Conservation (phyloP, 2,888 invertebrate genomes). For the Dryobota labecula region DNA sequence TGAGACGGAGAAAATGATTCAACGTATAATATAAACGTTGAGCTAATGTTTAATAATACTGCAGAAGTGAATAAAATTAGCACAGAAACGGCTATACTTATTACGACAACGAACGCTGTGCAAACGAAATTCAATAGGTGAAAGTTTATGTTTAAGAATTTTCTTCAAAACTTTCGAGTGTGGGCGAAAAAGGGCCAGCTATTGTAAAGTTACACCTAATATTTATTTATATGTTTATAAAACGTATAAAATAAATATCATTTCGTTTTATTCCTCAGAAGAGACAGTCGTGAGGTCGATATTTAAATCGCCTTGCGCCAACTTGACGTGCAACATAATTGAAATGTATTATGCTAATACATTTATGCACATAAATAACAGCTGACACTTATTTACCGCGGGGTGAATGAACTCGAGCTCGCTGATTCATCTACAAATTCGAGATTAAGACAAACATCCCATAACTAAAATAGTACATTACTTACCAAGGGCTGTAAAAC, state of each 20-base stretch:
- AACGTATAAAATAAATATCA: conserved; percentile 64
- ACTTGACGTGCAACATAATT: conserved; percentile 83
- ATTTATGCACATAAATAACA: conserved; percentile 74
- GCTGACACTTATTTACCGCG: conserved; percentile 63
- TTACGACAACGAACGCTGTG: conserved; percentile 9
- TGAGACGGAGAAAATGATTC: not conserved
- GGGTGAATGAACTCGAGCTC: conserved; percentile 71
- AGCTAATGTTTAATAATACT: not conserved
- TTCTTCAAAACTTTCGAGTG: conserved; percentile 40
- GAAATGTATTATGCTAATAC: conserved; percentile 84
- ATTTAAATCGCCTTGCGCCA: conserved; percentile 83
- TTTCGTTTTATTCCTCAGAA: conserved; percentile 62
- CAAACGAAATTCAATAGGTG: conserved; percentile 49
- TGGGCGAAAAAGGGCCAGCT: conserved; percentile 51
- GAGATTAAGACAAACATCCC: conserved; percentile 73
- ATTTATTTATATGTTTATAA: conserved; percentile 30
- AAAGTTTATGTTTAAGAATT: conserved; percentile 43
- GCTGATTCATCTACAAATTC: conserved; percentile 73
- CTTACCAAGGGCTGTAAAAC: too few species aligned
- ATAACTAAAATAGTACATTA: too few species aligned
- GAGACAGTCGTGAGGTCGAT: conserved; percentile 80
- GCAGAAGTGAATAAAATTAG: conserved; percentile 9
- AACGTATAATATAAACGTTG: not conserved
- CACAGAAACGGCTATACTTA: conserved; percentile 1
- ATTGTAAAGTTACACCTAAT: conserved; percentile 34